Conservation (phyloP, 2,113 vertebrate genomes). For the Sinocyclocheilus grahami region DNA sequence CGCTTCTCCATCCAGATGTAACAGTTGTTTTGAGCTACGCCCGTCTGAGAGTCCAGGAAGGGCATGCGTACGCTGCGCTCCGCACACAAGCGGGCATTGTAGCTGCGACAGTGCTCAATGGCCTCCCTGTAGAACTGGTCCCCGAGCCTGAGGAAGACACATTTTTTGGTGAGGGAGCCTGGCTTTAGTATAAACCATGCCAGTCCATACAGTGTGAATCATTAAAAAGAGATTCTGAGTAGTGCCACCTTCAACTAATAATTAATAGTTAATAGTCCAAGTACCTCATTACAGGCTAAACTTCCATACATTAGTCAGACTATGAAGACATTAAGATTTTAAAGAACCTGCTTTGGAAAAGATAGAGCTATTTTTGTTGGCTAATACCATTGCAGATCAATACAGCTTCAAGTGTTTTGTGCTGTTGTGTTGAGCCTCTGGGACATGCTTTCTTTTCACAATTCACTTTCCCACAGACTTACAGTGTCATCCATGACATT, state of each 20-base stretch:
- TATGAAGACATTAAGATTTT: background rate
- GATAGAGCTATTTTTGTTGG: background rate
- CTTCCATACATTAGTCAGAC: background rate
- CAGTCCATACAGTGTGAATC: too few relatives aligned
- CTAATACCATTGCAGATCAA: background rate
- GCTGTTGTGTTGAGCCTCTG: background rate
- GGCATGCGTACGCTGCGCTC: slow-evolving; percentile 95
- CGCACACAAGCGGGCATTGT: slow-evolving; percentile 94
- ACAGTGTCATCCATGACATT: background rate
- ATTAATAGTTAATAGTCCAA: background rate
- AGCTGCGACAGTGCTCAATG: slow-evolving; percentile 97
- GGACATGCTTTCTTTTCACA: background rate
- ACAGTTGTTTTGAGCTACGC: slow-evolving; percentile 98
- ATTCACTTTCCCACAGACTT: background rate
- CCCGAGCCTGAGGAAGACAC: slow-evolving; percentile 79
- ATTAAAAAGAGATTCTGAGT: background rate
- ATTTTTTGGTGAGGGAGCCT: background rate
- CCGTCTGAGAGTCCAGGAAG: slow-evolving; percentile 95
- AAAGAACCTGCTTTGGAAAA: background rate
- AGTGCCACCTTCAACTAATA: background rate
- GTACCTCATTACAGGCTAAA: too few relatives aligned
- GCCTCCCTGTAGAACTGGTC: slow-evolving; percentile 98
- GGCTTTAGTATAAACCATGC: background rate
- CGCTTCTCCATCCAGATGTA: slow-evolving; percentile 99
- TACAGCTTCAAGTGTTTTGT: slow-evolving; percentile 3